Percentiles rank a stretch among this genome's conserved stretches.
Conservation (phyloP, 2,797 vertebrate species). For the Gymnocypris eckloni region DNA sequence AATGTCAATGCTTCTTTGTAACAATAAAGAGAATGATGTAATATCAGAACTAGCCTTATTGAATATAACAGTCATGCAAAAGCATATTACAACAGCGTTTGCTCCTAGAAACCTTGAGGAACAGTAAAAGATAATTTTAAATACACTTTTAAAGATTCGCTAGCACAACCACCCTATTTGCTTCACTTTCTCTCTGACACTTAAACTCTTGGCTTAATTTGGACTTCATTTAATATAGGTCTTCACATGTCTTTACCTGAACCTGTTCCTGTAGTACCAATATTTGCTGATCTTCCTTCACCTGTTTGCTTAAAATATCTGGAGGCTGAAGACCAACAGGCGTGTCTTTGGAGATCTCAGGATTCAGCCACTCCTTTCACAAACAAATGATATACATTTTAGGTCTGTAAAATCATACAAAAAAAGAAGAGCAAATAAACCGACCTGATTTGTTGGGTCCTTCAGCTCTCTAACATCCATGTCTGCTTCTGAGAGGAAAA, state of each 20-base stretch:
- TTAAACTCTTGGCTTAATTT: background rate
- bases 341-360: constrained; percentile 58
- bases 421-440: background rate
- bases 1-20: background rate
- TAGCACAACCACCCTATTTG: background rate
- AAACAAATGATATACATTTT: constrained; percentile 16
- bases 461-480: constrained; percentile 68
- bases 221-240: background rate
- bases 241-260: constrained; percentile 76
- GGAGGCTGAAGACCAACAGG: constrained; percentile 64
- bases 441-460: constrained; percentile 58
- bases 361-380: constrained; percentile 73
- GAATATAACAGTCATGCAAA: background rate
- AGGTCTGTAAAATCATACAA: background rate
- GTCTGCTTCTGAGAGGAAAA: constrained; percentile 70
- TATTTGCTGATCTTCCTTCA: constrained; percentile 84
- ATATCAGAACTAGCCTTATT: background rate
- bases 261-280: constrained; percentile 84
- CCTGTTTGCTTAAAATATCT: constrained; percentile 81
- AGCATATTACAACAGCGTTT: background rate
- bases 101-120: background rate
- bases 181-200: background rate
- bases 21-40: background rate
- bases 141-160: background rate
- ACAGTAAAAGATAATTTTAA: background rate